A percentile compares a stretch with the other conserved stretches of the same genome.
phyloP scores from a whole-genome alignment of 2,113 vertebrate species.

The Etia nguti region DNA sequence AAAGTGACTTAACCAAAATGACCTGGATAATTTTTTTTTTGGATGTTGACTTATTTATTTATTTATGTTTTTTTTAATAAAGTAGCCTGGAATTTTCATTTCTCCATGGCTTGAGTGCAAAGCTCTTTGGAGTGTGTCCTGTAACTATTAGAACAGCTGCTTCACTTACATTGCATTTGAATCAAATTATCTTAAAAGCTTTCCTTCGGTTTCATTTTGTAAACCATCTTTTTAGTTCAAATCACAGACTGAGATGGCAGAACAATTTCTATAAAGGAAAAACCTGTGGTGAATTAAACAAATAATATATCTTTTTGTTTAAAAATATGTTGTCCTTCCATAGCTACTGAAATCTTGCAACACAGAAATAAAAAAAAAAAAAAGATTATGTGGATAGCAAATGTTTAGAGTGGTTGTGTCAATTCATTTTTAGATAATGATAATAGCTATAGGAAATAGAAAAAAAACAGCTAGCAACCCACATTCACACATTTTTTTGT shows the following conservation, averaged over 20 bases:
- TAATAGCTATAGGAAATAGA: background rate
- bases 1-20: background rate
- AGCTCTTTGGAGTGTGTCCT: background rate
- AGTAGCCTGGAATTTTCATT: background rate
- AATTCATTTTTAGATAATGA: background rate
- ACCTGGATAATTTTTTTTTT: background rate
- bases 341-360: background rate
- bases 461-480: background rate
- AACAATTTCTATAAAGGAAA: background rate
- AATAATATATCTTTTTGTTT: background rate
- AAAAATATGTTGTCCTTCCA: background rate
- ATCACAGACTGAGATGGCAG: background rate
- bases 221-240: conserved; percentile 7
- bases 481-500: background rate
- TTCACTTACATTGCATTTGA: conserved; percentile 12
- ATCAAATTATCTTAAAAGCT: conserved; percentile 22
- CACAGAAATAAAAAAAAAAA: rapidly evolving
- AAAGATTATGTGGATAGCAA: background rate
- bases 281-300: background rate
- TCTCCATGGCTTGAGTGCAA: background rate
- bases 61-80: background rate
- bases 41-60: background rate
- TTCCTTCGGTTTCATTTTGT: background rate
- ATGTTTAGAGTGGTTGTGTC: background rate
- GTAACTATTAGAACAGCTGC: background rate